These are phyloP conservation scores for Graptemys geographica DNA, from an alignment of 2,797 vertebrate genomes.

Conservation along the genomic window DNA sequence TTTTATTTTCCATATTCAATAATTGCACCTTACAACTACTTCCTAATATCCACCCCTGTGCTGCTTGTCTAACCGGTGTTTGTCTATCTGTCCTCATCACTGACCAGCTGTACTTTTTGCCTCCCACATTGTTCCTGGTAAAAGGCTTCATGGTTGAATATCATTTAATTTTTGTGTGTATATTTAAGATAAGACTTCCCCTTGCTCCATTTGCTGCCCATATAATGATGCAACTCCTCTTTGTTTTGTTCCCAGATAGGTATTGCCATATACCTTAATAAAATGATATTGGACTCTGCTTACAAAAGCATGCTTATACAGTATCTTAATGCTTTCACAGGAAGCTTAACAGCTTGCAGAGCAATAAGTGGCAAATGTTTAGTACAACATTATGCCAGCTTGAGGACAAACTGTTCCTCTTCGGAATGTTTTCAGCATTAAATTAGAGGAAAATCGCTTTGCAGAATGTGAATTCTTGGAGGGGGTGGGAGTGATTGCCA, in stretches of 20 bases:
- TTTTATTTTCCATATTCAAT: background rate
- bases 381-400: conserved; percentile 69
- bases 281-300: conserved; percentile 63
- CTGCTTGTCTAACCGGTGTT: background rate
- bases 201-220: conserved; percentile 43
- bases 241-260: conserved; percentile 52
- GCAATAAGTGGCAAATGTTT: conserved; percentile 76
- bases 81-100: background rate
- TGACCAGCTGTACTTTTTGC: background rate
- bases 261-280: conserved; percentile 38
- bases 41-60: background rate
- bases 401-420: conserved; percentile 77
- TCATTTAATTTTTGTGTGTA: conserved; percentile 36
- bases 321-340: conserved; percentile 67
- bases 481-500: conserved; percentile 49
- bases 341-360: conserved; percentile 74
- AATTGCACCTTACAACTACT: background rate
- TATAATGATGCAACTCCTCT: conserved; percentile 55
- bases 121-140: background rate
- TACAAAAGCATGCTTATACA: conserved; percentile 61
- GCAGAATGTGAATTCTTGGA: conserved; percentile 56
- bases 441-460: conserved; percentile 71
- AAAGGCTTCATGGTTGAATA: conserved; percentile 24
- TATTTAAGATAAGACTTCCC: conserved; percentile 48
- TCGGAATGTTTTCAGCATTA: conserved; percentile 76